Percentiles rank a stretch among this genome's conserved stretches.
phyloP scores from a whole-genome alignment of 2,888 invertebrate genomes.

The Drosophila anomalata region DNA sequence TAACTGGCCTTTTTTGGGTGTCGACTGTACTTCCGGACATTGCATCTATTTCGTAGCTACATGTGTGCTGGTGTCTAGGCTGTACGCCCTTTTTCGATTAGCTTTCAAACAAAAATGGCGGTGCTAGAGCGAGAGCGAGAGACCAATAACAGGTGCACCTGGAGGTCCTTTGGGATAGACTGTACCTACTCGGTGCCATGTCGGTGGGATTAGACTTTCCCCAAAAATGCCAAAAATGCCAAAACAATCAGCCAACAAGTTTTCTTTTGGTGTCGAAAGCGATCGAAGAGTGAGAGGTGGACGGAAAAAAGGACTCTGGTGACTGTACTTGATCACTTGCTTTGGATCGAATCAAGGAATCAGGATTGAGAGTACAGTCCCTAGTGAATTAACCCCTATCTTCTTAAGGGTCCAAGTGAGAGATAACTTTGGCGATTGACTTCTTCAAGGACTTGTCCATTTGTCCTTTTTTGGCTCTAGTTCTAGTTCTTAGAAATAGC shows the following conservation, averaged over 20 bases:
- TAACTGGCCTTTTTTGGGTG: constrained; percentile 46
- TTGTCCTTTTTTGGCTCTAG: too few species aligned
- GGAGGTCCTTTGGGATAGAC: constrained; percentile 12
- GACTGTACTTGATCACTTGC: not conserved
- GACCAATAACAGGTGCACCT: not conserved
- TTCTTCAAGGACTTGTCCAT: too few species aligned
- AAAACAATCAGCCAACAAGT: not conserved
- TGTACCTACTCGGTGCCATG: constrained; percentile 9
- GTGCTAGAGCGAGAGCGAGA: constrained; percentile 23
- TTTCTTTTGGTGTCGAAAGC: not conserved
- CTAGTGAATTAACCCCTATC: too few species aligned
- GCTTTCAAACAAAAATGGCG: constrained; percentile 61
- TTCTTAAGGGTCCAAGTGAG: too few species aligned
- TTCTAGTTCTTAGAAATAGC: too few species aligned
- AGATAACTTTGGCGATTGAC: too few species aligned
- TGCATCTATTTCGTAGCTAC: constrained; percentile 46
- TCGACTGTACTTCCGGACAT: constrained; percentile 74
- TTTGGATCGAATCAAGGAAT: too few species aligned
- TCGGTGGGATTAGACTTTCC: not conserved
- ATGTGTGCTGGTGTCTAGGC: constrained; percentile 40
- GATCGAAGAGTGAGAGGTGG: not conserved
- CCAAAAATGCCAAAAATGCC: not conserved
- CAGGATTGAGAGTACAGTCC: too few species aligned
- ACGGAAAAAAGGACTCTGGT: not conserved
- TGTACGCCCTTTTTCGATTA: constrained; percentile 59